phyloP scores from a whole-genome alignment of 1,140 invertebrate species.

The Octopus sinensis region DNA sequence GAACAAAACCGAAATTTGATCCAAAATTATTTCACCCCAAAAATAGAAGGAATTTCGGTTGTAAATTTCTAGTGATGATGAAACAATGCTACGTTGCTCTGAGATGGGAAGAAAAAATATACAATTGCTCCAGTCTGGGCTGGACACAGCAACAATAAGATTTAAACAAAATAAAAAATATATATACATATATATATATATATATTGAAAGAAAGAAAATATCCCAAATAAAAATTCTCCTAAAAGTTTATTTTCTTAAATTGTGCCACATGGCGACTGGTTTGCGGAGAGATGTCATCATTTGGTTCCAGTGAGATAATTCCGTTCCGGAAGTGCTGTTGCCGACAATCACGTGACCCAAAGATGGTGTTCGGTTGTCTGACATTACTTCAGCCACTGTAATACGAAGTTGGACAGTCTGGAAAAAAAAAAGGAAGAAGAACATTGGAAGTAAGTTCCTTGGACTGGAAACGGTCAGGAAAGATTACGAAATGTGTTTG shows the following conservation, averaged over 20 bases:
- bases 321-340: conserved; percentile 76
- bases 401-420: conserved; percentile 59
- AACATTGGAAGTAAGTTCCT: not conserved
- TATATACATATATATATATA: not conserved
- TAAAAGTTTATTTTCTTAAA: conserved; percentile 54
- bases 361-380: conserved; percentile 79
- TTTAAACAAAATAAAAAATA: not conserved
- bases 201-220: not conserved
- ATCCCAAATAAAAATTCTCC: not conserved
- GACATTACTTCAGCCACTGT: conserved; percentile 88
- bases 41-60: no score
- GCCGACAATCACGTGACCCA: conserved; percentile 81
- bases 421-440: conserved; percentile 21
- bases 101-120: not conserved
- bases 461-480: no score
- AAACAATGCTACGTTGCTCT: not conserved
- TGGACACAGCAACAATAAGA: not conserved
- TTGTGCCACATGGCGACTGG: conserved; percentile 84
- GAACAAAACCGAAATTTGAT: no score
- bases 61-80: not conserved
- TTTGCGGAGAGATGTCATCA: conserved; percentile 81
- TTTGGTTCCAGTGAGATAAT: conserved; percentile 84
- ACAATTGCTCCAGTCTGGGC: not conserved
- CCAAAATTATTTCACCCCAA: no score
- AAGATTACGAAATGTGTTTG: no score